These are phyloP conservation scores for Centroberyx gerrardi DNA, from an alignment of 2,797 vertebrate species.

Conservation along the genomic window DNA sequence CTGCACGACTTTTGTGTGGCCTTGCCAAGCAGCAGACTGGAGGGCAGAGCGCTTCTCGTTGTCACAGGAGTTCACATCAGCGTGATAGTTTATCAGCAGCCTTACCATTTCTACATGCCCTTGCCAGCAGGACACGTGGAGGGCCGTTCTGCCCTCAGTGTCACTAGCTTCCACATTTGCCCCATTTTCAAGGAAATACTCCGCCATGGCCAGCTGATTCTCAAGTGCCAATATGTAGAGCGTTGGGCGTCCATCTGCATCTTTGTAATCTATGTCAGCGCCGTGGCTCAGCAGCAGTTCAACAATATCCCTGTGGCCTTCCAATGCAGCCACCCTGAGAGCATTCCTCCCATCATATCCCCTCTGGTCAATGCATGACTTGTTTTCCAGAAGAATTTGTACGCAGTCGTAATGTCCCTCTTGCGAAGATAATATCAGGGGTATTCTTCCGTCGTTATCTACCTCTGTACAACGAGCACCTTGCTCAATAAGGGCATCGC, in stretches of 20 bases:
- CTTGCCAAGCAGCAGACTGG: constrained; percentile 98
- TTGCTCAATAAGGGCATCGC: constrained; percentile 97
- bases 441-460: constrained; percentile 97
- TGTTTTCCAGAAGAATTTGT: constrained; percentile 94
- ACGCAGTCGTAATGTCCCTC: constrained; percentile 98
- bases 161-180: constrained; percentile 96
- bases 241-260: constrained; percentile 96
- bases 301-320: constrained; percentile 96
- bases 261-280: constrained; percentile 94
- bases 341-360: constrained; percentile 98
- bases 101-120: constrained; percentile 97
- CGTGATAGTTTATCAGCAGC: constrained; percentile 92
- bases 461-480: constrained; percentile 96
- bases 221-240: constrained; percentile 98
- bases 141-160: constrained; percentile 95
- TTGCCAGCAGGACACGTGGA: constrained; percentile 99
- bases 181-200: constrained; percentile 96
- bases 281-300: constrained; percentile 94
- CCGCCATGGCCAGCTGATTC: constrained; percentile 96
- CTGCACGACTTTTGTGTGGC: constrained; percentile 94
- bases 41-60: constrained; percentile 97
- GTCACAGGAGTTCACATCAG: constrained; percentile 94
- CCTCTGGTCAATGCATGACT: constrained; percentile 94
- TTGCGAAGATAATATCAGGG: constrained; percentile 94
- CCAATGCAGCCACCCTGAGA: constrained; percentile 93